A percentile compares a stretch with the other conserved stretches of the same genome.
phyloP scores from a whole-genome alignment of 1,140 invertebrate species.

The Tribolium madens region DNA sequence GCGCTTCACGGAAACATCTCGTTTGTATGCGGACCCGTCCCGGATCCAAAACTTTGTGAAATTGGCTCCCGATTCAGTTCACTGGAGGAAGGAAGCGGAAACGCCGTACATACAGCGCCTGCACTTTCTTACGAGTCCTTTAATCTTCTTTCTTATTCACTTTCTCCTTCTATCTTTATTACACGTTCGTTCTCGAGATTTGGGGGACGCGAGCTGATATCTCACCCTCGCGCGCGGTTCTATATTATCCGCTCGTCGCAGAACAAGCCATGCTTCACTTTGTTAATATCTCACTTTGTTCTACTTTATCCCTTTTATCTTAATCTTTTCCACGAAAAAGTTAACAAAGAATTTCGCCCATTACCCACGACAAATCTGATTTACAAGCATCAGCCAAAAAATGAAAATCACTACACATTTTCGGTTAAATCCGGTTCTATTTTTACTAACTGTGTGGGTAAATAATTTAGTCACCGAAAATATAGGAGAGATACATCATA shows the following conservation, averaged over 20 bases:
- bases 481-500: conserved; percentile 51
- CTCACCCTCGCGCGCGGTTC: conserved; percentile 34
- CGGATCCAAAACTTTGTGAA: conserved; percentile 67
- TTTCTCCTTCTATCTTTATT: conserved; percentile 73
- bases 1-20: conserved; percentile 57
- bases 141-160: conserved; percentile 75
- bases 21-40: conserved; percentile 66
- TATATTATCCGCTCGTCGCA: conserved; percentile 57
- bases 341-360: conserved; percentile 41
- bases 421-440: no score
- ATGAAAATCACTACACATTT: no score
- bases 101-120: conserved; percentile 46
- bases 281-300: conserved; percentile 64
- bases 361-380: background rate
- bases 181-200: conserved; percentile 58
- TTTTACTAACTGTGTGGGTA: background rate
- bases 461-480: background rate
- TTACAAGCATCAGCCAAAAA: background rate
- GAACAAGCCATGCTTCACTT: conserved; percentile 61
- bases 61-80: conserved; percentile 68
- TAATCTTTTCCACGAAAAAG: conserved; percentile 51
- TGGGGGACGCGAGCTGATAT: conserved; percentile 36
- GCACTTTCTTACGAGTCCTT: conserved; percentile 58
- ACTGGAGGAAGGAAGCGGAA: conserved; percentile 66
- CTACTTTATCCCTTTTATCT: conserved; percentile 60